phyloP scores from a whole-genome alignment of 1,140 invertebrate species.

The Varroa destructor region DNA sequence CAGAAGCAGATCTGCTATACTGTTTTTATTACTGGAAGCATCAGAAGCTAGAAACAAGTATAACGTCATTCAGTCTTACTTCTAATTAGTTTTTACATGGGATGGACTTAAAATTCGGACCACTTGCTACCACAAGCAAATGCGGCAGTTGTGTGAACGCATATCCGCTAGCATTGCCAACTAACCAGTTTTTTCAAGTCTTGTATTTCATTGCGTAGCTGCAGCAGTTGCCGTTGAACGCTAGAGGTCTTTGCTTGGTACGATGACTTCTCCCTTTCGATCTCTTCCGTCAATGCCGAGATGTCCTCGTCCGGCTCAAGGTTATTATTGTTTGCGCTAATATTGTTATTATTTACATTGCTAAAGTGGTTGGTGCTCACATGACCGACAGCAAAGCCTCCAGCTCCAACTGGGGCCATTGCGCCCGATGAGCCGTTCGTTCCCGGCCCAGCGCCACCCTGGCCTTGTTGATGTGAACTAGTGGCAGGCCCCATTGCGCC shows the following conservation, averaged over 20 bases:
- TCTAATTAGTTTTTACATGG: too few relatives aligned
- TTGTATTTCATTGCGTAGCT: slow-evolving; percentile 8
- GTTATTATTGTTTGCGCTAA: neutral
- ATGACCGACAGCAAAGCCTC: neutral
- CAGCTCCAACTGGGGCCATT: too few relatives aligned
- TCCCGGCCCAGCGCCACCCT: too few relatives aligned
- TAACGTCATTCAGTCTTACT: too few relatives aligned
- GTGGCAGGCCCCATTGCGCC: neutral
- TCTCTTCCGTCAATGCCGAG: neutral
- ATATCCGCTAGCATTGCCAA: too few relatives aligned
- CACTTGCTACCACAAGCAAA: too few relatives aligned
- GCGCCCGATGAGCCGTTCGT: too few relatives aligned
- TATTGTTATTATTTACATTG: slow-evolving; percentile 2
- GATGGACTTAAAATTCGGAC: too few relatives aligned
- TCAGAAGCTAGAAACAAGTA: too few relatives aligned
- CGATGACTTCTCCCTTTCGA: slow-evolving; percentile 10
- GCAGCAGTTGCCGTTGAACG: slow-evolving; percentile 10
- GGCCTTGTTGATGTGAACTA: neutral
- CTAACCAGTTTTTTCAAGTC: slow-evolving; percentile 22
- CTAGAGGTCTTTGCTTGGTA: slow-evolving; percentile 5
- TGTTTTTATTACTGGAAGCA: too few relatives aligned
- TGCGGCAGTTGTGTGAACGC: too few relatives aligned
- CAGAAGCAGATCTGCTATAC: too few relatives aligned
- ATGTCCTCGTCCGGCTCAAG: slow-evolving; percentile 1
- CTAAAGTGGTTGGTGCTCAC: neutral